Conservation (phyloP, 2,113 vertebrate genomes). For the Erythrocercus mccallii region DNA sequence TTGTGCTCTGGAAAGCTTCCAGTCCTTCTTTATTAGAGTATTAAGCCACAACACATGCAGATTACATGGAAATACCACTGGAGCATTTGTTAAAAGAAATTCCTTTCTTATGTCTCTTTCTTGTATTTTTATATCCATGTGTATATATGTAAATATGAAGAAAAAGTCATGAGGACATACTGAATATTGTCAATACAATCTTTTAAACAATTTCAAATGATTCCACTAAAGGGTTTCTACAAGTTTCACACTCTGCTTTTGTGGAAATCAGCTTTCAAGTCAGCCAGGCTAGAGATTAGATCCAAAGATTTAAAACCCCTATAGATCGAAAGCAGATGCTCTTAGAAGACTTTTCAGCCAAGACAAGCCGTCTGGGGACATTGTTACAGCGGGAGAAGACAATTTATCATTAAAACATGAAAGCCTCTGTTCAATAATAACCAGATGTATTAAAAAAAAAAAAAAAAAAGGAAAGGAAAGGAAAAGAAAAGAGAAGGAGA, state of each 20-base stretch:
- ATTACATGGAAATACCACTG: slow-evolving; percentile 52
- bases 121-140: background rate
- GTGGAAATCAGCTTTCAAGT: slow-evolving; percentile 70
- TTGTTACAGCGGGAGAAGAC: slow-evolving; percentile 78
- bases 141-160: slow-evolving; percentile 13
- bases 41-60: slow-evolving; percentile 56
- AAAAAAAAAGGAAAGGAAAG: slow-evolving; percentile 20
- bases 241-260: slow-evolving; percentile 69
- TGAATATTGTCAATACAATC: slow-evolving; percentile 23
- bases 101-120: slow-evolving; percentile 19
- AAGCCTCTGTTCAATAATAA: slow-evolving; percentile 90
- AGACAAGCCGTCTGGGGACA: slow-evolving; percentile 80
- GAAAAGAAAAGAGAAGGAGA: slow-evolving; percentile 52
- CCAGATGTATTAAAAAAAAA: slow-evolving; percentile 82
- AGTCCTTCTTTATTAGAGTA: slow-evolving; percentile 46
- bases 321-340: slow-evolving; percentile 87
- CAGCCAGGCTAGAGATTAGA: slow-evolving; percentile 75
- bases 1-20: slow-evolving; percentile 52
- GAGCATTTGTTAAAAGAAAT: slow-evolving; percentile 36
- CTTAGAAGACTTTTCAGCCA: slow-evolving; percentile 75
- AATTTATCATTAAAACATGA: slow-evolving; percentile 84
- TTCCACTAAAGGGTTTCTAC: slow-evolving; percentile 58
- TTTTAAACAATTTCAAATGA: slow-evolving; percentile 51
- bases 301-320: slow-evolving; percentile 76
- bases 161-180: background rate